Conservation (phyloP, 2,888 invertebrate species). For the Amaurobius ferox region DNA sequence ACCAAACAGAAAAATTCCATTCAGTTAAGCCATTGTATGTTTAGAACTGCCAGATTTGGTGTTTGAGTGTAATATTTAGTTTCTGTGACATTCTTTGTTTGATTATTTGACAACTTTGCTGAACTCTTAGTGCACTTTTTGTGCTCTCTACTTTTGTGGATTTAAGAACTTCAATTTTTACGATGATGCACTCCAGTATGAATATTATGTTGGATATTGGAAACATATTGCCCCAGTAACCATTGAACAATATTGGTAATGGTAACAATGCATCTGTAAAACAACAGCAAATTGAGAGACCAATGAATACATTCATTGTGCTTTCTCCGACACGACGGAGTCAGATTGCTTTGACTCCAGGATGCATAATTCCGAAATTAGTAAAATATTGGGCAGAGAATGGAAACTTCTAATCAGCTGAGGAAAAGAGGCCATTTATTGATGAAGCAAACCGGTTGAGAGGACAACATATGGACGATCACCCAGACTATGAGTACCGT, state of each 20-base stretch:
- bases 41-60: too few species aligned
- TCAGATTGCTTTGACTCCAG: constrained; percentile 79
- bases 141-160: too few species aligned
- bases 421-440: constrained; percentile 79
- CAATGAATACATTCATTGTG: constrained; percentile 80
- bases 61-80: too few species aligned
- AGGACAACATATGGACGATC: constrained; percentile 79
- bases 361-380: constrained; percentile 80
- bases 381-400: constrained; percentile 79
- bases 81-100: too few species aligned
- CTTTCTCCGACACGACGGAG: constrained; percentile 79
- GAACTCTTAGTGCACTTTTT: too few species aligned
- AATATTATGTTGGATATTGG: neutral
- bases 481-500: constrained; percentile 79
- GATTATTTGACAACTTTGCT: too few species aligned
- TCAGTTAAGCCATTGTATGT: too few species aligned
- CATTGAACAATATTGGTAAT: neutral
- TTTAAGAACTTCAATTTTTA: too few species aligned
- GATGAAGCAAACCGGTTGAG: constrained; percentile 79
- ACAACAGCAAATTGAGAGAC: constrained; percentile 77
- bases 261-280: constrained; percentile 1
- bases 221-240: neutral
- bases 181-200: constrained; percentile 23
- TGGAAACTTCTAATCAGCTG: constrained; percentile 79
- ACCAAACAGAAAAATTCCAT: too few species aligned